Conservation (phyloP, 1,140 invertebrate genomes). For the Drosophila nannoptera region DNA sequence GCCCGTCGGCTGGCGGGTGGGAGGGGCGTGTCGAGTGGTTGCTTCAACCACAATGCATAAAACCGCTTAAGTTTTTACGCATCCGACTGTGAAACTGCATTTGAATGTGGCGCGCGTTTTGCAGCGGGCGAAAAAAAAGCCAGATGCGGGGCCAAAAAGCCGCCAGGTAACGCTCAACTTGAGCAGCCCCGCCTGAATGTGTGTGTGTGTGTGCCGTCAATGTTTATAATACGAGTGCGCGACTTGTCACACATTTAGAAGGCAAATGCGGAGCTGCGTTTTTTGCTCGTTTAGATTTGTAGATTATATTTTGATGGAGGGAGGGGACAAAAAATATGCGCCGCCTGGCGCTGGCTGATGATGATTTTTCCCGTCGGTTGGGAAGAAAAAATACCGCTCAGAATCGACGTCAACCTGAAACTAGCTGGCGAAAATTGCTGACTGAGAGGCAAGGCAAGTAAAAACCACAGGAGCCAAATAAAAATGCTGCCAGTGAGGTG, state of each 20-base stretch:
- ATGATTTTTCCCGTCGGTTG: slow-evolving; percentile 52
- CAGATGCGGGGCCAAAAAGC: neutral
- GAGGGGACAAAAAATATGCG: slow-evolving; percentile 28
- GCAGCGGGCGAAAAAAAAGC: slow-evolving; percentile 26
- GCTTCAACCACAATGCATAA: slow-evolving; percentile 49
- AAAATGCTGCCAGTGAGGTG: slow-evolving; percentile 60
- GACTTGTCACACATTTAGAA: slow-evolving; percentile 69
- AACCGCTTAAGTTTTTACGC: slow-evolving; percentile 75
- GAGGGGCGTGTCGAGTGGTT: slow-evolving; percentile 17
- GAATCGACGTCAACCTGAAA: slow-evolving; percentile 46
- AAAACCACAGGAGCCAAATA: slow-evolving; percentile 69
- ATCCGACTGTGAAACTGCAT: slow-evolving; percentile 74
- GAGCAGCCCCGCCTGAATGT: slow-evolving; percentile 18
- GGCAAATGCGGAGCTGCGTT: slow-evolving; percentile 25
- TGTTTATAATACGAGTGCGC: slow-evolving; percentile 65
- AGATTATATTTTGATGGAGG: slow-evolving; percentile 70
- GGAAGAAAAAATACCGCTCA: slow-evolving; percentile 14
- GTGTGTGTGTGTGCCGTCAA: slow-evolving; percentile 38
- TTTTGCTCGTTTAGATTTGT: slow-evolving; percentile 67
- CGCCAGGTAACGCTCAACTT: slow-evolving; percentile 36
- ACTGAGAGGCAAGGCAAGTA: slow-evolving; percentile 47
- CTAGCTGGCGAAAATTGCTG: slow-evolving; percentile 48
- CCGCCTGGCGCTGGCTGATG: slow-evolving; percentile 33
- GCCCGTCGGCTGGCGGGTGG: neutral
- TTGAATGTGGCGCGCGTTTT: slow-evolving; percentile 50